phyloP scores from a whole-genome alignment of 2,113 vertebrate species.

The Cyprinodon brontotheroides region DNA sequence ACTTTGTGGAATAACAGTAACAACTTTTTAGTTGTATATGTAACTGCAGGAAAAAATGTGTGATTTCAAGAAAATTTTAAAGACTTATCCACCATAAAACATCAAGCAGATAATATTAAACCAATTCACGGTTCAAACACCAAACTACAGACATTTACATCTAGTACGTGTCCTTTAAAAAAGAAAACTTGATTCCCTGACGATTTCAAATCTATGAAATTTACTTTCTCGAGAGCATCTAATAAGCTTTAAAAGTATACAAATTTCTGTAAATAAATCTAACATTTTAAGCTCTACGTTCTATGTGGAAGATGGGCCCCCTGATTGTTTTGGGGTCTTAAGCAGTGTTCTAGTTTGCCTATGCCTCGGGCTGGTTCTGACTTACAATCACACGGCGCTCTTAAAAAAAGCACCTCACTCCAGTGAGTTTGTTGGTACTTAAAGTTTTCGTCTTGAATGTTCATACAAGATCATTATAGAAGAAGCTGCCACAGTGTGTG shows the following conservation, averaged over 20 bases:
- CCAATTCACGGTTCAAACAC: too few species aligned
- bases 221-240: neutral
- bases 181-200: too few species aligned
- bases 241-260: neutral
- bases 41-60: too few species aligned
- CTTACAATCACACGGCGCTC: slow-evolving; percentile 31
- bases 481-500: slow-evolving; percentile 50
- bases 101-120: neutral
- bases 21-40: neutral
- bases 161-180: too few species aligned
- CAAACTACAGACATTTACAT: too few species aligned
- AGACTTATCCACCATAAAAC: neutral
- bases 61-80: neutral
- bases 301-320: neutral
- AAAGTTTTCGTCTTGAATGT: slow-evolving; percentile 83
- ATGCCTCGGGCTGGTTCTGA: neutral
- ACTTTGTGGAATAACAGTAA: neutral
- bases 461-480: slow-evolving; percentile 59
- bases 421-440: slow-evolving; percentile 80
- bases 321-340: neutral
- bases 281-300: neutral
- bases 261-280: neutral
- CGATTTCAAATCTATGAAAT: neutral
- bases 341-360: neutral
- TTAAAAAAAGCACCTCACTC: slow-evolving; percentile 58